Evolutionary conservation across 2,888 invertebrate genomes (phyloP), one percentile per base, ranked within the genome.

Genomic region (Ormyrus thymus): DNA sequence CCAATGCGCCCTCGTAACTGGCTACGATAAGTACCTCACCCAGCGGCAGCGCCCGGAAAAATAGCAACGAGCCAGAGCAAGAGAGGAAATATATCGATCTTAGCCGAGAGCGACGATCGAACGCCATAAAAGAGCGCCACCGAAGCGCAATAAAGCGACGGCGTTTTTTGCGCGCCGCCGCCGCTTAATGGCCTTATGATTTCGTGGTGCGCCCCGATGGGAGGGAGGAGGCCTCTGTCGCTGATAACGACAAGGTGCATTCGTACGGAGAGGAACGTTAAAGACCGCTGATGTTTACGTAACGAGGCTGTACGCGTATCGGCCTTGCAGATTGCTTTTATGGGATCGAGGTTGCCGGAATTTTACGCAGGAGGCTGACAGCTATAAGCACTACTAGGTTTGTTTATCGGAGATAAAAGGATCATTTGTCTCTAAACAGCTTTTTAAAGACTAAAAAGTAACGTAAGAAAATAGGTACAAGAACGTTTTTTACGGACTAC

Each of bases 1-100:
- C 83, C 87, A 89, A 90, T 88, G 90, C 85, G 85, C 84, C 86
- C 86, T 88, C 90, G 87, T 90, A 89, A 89, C 89, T 86, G 86
- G 85, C 86, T 85, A 89, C 89, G 90, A 89, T 90, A 90, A 90
- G 89, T 89, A 85, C 87, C 72, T 4, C 7, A 11, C 29, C 11
- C 15, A 55, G 29, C 62, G 11, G 13, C 7, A 82, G 80, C 81
- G 78, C 79, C 75, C 80, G 66, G 76, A 82, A 83, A 80, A 80
- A 82, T 56, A 51, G 59, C 8, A 48, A 48, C 29, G 29, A 29
- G 29, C 29, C 29, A 62, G 62, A 62, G 50, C 43, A 51, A 43
- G 48, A 45, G 46, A 69, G 15, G 50, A 46, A 59, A 13, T 45
- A 71, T 69, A 76, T 76, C 72, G 76, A 80, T 70, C 74, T 69